Evolutionary conservation across 92 coral and sea anemone genomes (phyloP), one percentile per base, ranked within the genome.

Genomic region (Parazoanthus atlanticus): DNA sequence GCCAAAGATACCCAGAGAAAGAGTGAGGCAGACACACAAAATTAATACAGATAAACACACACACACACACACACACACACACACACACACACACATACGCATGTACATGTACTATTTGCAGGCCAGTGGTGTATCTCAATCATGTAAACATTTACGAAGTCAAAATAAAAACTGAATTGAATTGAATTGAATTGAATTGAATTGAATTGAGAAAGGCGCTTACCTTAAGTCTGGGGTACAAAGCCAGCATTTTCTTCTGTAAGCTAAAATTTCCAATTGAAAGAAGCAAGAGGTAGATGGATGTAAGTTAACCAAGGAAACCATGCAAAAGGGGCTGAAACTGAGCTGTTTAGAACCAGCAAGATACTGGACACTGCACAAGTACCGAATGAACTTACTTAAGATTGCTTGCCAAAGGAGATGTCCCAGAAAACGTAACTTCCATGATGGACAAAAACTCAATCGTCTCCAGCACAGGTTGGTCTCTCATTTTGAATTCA

Each of bases 141-240:
- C n/a, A n/a, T n/a, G n/a, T n/a, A n/a, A n/a, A n/a, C n/a, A n/a
- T n/a, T n/a, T n/a, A n/a, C n/a, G n/a, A n/a, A n/a, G n/a, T n/a
- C n/a, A n/a, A n/a, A n/a, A n/a, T n/a, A n/a, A n/a, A n/a, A n/a
- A n/a, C n/a, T n/a, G n/a, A n/a, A n/a, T n/a, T n/a, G n/a, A n/a
- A n/a, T n/a, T n/a, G n/a, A n/a, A n/a, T n/a, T n/a, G n/a, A n/a
- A n/a, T n/a, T n/a, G n/a, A n/a, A n/a, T n/a, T n/a, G n/a, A n/a
- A n/a, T n/a, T n/a, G n/a, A 25, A 26, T 2, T 0, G 8, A 36
- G 15, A 19, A 3, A 76, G 13, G 29, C 17, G 33, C 54, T 25
- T 83, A 97, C 99, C 98, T 97, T 97, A 2, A 97, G 49, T 80
- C 93, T 93, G 16, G 96, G 98, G 69, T 95, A 97, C 34, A 94